Conservation (phyloP, 2,113 vertebrate genomes). For the Tapirus terrestris region DNA sequence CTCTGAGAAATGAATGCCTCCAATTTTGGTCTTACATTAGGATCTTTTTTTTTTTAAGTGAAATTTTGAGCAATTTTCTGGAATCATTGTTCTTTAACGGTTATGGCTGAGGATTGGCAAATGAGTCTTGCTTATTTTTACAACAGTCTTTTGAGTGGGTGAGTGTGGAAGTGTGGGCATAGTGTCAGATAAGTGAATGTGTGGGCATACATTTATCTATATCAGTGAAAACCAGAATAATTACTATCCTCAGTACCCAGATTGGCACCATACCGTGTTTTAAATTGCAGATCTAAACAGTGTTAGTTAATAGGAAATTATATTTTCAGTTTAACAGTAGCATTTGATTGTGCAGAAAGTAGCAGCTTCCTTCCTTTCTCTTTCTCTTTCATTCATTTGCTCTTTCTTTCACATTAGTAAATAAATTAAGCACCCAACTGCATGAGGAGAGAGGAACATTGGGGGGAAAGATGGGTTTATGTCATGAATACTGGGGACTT, state of each 20-base stretch:
- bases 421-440: constrained; percentile 77
- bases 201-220: neutral
- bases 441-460: constrained; percentile 69
- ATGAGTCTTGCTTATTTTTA: constrained; percentile 38
- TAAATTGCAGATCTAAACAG: neutral
- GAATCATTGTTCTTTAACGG: constrained; percentile 23
- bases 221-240: neutral
- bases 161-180: neutral
- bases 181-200: neutral
- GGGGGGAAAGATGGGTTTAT: constrained; percentile 67
- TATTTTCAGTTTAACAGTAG: neutral
- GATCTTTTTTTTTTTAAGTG: neutral
- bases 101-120: constrained; percentile 43
- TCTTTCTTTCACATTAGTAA: constrained; percentile 46
- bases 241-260: neutral
- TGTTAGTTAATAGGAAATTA: neutral
- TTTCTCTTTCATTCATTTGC: neutral
- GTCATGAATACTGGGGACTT: constrained; percentile 78
- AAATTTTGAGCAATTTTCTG: neutral
- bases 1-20: neutral
- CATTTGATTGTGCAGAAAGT: neutral
- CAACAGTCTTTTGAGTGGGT: constrained; percentile 52
- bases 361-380: neutral
- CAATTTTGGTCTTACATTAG: neutral
- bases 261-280: neutral